Evolutionary conservation across 2,888 invertebrate species (phyloP).

Genomic region (Macrophya annulata): DNA sequence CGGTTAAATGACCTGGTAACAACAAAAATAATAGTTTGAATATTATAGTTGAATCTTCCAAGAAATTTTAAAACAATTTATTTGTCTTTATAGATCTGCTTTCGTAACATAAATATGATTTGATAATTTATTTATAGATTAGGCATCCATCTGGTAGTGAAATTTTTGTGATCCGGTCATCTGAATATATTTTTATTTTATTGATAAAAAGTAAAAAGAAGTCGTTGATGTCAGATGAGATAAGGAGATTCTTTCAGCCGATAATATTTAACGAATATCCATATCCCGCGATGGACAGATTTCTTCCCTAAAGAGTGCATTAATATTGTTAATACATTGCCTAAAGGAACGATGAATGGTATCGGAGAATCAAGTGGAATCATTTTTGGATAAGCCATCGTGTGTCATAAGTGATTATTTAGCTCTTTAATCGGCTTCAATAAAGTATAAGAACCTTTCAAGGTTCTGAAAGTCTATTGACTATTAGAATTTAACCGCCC

Average conservation of each 20-base stretch:
- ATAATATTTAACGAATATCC: conserved; percentile 4
- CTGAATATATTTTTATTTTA: background rate
- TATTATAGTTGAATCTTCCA: background rate
- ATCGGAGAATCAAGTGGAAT: background rate
- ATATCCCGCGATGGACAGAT: background rate
- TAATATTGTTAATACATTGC: background rate
- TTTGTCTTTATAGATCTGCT: background rate
- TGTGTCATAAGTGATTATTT: background rate
- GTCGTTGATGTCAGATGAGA: background rate
- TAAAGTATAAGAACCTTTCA: background rate
- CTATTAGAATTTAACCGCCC: conserved; percentile 15
- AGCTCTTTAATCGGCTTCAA: background rate
- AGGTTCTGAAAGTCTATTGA: background rate
- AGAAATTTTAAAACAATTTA: background rate
- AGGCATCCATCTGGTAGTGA: background rate
- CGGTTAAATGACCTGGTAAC: background rate
- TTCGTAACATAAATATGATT: background rate
- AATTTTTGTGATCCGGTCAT: background rate
- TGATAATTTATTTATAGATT: background rate
- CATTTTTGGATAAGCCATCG: background rate
- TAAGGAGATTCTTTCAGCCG: background rate
- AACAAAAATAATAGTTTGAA: background rate
- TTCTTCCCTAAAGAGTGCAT: background rate
- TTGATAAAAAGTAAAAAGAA: background rate
- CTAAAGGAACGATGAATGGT: background rate